These are phyloP conservation scores for Melanchra persicariae DNA, from an alignment of 2,888 invertebrate species.

Conservation along the genomic window DNA sequence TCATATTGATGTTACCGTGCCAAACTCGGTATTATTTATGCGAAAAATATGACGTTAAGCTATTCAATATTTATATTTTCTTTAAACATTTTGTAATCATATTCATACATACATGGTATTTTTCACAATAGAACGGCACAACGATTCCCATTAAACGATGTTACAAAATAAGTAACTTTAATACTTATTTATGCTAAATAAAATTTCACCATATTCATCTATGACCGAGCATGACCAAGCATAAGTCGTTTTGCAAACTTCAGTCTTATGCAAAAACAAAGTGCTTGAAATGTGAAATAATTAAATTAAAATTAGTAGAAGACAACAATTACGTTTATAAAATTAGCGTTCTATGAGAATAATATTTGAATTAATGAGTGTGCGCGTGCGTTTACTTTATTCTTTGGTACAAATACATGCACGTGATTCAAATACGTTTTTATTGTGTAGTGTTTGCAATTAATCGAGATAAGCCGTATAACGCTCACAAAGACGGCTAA, in stretches of 20 bases:
- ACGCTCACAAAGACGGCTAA: conserved; percentile 81
- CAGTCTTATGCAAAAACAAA: conserved; percentile 66
- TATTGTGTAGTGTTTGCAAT: conserved; percentile 78
- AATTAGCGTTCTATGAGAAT: conserved; percentile 44
- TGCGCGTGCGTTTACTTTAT: conserved; percentile 37
- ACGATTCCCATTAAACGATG: conserved; percentile 16
- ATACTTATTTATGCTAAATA: conserved; percentile 44
- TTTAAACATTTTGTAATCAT: conserved; percentile 22
- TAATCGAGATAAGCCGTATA: conserved; percentile 79
- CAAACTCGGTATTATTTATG: conserved; percentile 42
- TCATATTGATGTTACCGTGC: conserved; percentile 47
- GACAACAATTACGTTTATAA: conserved; percentile 52
- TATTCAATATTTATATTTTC: conserved; percentile 41
- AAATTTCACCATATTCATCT: conserved; percentile 54
- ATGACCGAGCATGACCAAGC: conserved; percentile 66
- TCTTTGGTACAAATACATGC: conserved; percentile 56
- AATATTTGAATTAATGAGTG: conserved; percentile 38
- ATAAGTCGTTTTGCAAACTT: conserved; percentile 65
- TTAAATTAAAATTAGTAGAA: conserved; percentile 47
- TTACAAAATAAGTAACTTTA: conserved; percentile 33
- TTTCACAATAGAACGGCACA: conserved; percentile 26
- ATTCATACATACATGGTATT: conserved; percentile 1
- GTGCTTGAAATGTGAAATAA: conserved; percentile 55
- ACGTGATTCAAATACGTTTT: conserved; percentile 78
- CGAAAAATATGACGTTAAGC: conserved; percentile 27